Conservation (phyloP, 2,888 invertebrate genomes). For the Frankliniella fusca region DNA sequence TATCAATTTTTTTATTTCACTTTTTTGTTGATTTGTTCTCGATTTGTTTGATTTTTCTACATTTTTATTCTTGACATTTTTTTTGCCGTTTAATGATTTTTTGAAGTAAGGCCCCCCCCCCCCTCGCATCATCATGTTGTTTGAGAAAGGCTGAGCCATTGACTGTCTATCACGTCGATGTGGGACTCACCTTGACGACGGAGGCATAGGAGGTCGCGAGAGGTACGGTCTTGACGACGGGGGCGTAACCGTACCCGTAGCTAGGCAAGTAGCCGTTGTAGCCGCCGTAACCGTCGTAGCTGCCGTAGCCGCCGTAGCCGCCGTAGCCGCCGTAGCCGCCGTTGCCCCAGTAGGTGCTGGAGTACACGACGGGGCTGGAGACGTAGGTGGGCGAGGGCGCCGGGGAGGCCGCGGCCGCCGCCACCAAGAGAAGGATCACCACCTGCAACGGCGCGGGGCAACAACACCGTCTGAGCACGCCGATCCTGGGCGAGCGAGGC, state of each 20-base stretch:
- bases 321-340: neutral
- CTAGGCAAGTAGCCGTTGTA: too few relatives aligned
- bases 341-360: neutral
- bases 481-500: neutral
- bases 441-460: neutral
- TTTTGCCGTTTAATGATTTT: too few relatives aligned
- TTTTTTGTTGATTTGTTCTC: too few relatives aligned
- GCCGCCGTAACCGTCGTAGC: neutral
- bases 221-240: constrained; percentile 12
- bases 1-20: too few relatives aligned
- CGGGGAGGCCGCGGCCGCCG: constrained; percentile 13
- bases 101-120: too few relatives aligned
- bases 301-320: neutral
- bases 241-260: neutral
- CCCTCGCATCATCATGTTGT: too few relatives aligned
- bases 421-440: neutral
- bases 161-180: neutral
- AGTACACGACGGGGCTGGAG: constrained; percentile 9
- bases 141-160: neutral
- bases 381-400: neutral
- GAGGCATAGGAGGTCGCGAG: neutral
- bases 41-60: too few relatives aligned
- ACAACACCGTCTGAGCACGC: too few relatives aligned
- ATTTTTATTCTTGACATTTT: too few relatives aligned
- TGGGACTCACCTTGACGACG: neutral